Base-by-base conservation (phyloP, 2,113 vertebrate genomes). In the Xyrauchen texanus region DNA sequence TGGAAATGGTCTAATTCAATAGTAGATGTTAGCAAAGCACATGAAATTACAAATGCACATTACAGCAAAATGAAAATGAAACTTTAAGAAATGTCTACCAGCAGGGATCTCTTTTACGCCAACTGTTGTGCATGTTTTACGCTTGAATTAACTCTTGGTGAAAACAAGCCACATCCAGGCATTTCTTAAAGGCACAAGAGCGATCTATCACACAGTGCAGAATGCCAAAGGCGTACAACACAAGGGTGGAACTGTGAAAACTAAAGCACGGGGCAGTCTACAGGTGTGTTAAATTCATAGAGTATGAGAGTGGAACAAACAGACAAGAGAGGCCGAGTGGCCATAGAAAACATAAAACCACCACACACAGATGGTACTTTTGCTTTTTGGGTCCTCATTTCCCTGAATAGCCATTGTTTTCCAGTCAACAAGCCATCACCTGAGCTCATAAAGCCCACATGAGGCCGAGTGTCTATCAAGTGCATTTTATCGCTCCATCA, bases 201-300 rank as follows among this genome's bases (percentile, higher is more conserved):
- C 64, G 58, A 76, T 78, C 64, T 51, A 69, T 78, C n/a, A 42
- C 46, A 53, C 15, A 8, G 63, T 8, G 34, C 65, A 69, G 57
- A 61, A 46, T 49, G 49, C 46, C 52, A 77, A 77, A 73, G 73
- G 68, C 68, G n/a, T 60, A 80, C 61, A 76, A 62, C 34, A 65
- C 49, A 70, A 78, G 15, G 67, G 52, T 15, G 55, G 15, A 65
- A 64, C 46, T 45, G 13, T 52, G 42, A 57, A 68, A 78, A 78
- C 65, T 46, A 46, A 68, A 53, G 21, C 21, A 34, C 3, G 21
- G 21, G 21, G 21, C 21, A 34, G 1, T 34, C 15, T 10, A 16
- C 67, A 0, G 47, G 4, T 34, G 16, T 47, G 44, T 63, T 71
- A 68, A 65, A 51, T 42, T 77, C 5, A 47, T 65, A 34, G 46